Percentiles rank a stretch among this genome's conserved stretches.
Conservation (phyloP, 2,888 invertebrate species). For the Stratiomys singularior region DNA sequence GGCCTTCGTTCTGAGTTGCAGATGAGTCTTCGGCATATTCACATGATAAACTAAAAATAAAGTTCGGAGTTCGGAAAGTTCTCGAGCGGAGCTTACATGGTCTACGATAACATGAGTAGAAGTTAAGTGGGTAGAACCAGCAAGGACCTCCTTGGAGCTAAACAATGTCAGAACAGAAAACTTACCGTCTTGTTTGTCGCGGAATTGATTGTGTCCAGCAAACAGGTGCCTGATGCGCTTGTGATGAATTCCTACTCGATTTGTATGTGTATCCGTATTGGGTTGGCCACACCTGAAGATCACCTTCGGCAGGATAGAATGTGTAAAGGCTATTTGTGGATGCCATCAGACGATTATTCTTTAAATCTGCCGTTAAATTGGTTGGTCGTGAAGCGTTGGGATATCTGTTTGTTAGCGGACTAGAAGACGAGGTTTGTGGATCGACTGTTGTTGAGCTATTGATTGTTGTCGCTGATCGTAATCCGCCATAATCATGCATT, state of each 20-base stretch:
- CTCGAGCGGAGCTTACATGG: too few species aligned
- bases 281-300: conserved; percentile 65
- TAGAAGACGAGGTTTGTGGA: not conserved
- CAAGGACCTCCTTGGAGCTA: too few species aligned
- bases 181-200: conserved; percentile 66
- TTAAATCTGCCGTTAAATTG: conserved; percentile 54
- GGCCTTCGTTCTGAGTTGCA: too few species aligned
- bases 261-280: conserved; percentile 65
- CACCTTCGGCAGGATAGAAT: conserved; percentile 65
- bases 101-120: too few species aligned
- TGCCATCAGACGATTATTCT: conserved; percentile 58
- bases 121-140: too few species aligned
- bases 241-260: conserved; percentile 62
- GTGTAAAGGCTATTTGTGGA: conserved; percentile 65
- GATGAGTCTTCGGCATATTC: too few species aligned
- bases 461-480: conserved; percentile 23
- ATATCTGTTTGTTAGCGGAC: conserved; percentile 49
- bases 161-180: too few species aligned
- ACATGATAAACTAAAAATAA: too few species aligned
- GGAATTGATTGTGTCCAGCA: conserved; percentile 66
- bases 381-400: conserved; percentile 54
- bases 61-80: too few species aligned
- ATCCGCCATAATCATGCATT: conserved; percentile 52
- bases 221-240: conserved; percentile 64
- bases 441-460: not conserved